These are phyloP conservation scores for Imbricaverruca yamaguchii DNA, from an alignment of 2,888 invertebrate species.

Conservation along the genomic window DNA sequence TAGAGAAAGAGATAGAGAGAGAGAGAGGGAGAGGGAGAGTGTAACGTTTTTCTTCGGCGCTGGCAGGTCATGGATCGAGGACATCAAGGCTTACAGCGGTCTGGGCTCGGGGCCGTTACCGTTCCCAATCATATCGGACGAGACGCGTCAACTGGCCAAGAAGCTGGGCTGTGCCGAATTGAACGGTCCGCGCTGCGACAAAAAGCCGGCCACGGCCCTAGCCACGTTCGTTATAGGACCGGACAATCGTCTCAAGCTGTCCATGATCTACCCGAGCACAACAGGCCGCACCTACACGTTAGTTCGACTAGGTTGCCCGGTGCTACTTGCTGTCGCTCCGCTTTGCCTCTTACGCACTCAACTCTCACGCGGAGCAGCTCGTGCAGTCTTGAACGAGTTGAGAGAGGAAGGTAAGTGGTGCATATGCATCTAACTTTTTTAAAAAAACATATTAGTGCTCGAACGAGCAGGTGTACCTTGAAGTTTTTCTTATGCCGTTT, in stretches of 20 bases:
- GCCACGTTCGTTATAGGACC: constrained; percentile 78
- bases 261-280: constrained; percentile 89
- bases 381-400: no score
- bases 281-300: constrained; percentile 93
- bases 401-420: no score
- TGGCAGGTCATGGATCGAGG: constrained; percentile 38
- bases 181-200: constrained; percentile 65
- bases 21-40: no score
- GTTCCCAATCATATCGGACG: constrained; percentile 90
- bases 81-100: constrained; percentile 60
- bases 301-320: constrained; percentile 41
- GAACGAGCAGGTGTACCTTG: no score
- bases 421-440: no score
- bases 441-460: no score
- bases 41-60: not conserved
- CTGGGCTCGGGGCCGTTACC: constrained; percentile 54
- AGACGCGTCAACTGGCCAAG: constrained; percentile 64
- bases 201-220: constrained; percentile 76
- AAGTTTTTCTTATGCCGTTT: no score
- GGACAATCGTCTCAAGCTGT: constrained; percentile 74
- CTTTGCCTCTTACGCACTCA: no score
- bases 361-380: not conserved
- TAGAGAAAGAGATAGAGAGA: no score
- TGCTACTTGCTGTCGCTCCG: no score
- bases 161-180: constrained; percentile 88